Evolutionary conservation across 2,113 vertebrate species (phyloP).

Genomic region (Phocoena sinus): DNA sequence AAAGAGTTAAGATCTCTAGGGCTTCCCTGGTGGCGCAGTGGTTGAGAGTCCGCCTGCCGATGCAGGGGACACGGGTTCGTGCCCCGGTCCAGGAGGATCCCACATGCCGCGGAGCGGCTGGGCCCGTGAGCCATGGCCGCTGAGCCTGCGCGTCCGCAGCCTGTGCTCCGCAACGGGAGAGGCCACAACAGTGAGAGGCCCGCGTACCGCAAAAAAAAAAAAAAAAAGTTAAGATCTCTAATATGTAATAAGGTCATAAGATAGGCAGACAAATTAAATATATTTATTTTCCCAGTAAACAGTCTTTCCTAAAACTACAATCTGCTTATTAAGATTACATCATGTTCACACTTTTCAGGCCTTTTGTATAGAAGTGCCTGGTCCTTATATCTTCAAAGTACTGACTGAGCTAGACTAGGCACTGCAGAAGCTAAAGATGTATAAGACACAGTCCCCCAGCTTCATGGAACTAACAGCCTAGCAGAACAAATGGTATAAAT

Average conservation of each 20-base stretch:
- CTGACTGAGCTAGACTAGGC: background rate
- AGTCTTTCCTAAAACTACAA: background rate
- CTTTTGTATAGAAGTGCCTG: background rate
- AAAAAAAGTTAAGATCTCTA: background rate
- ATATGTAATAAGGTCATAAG: background rate
- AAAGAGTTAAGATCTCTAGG: background rate
- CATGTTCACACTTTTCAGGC: background rate
- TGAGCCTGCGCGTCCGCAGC: rapidly evolving
- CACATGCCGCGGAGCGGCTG: too few relatives aligned
- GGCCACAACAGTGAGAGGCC: too few relatives aligned
- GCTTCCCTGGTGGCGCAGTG: too few relatives aligned
- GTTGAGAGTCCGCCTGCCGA: too few relatives aligned
- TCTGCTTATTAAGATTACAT: background rate
- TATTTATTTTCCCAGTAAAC: background rate
- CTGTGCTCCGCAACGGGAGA: too few relatives aligned
- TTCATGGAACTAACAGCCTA: too few relatives aligned
- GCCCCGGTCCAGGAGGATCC: too few relatives aligned
- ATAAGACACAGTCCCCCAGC: background rate
- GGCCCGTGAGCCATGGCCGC: too few relatives aligned
- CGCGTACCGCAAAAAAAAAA: too few relatives aligned
- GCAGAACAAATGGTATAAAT: background rate
- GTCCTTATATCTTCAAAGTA: background rate
- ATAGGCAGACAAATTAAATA: background rate
- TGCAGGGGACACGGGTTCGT: too few relatives aligned
- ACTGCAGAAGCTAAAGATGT: background rate